Base-by-base conservation (phyloP, 2,797 vertebrate genomes). In the Percopsis omiscomaycus region DNA sequence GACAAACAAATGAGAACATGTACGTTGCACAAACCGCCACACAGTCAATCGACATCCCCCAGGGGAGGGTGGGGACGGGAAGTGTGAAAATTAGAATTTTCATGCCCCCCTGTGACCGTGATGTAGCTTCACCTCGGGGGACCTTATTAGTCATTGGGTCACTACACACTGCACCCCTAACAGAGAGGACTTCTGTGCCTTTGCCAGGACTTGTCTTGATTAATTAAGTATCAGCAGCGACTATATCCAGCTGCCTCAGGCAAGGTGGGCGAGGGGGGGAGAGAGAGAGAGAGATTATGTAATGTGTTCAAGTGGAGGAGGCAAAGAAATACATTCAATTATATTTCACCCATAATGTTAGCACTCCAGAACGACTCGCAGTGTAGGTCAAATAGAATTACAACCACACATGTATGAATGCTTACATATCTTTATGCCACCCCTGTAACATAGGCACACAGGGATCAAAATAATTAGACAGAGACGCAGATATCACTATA, bases 61-160 rank as follows among this genome's bases (percentile, higher is more conserved):
- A 60, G 57, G 66, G 66, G 74, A 72, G 59, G 61, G 54, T 53
- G 52, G 27, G 72, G 69, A 63, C 12, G 13, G n/a, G 16, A 48
- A 80, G 75, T 76, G 72, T 1, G 16, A 55, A 63, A 77, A 73
- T 78, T 77, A 12, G 76, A 52, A 74, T 79, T 80, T 13, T 5
- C 55, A 72, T n/a, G 50, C 5, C 49, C 68, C 61, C 59, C 60
- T 49, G 54, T 75, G 8, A 30, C 76, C 70, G 61, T 73, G 74
- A 80, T 84, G 79, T 74, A 76, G 75, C 75, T 80, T 85, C 84
- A 86, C 80, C 84, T 84, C 82, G 3, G 47, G 81, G 77, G 85
- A 88, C 81, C 81, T 85, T 88, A 85, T 90, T 87, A 88, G 84
- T 61, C 15, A 46, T 68, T 68, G 85, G 86, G 88, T 88, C 88